Evolutionary conservation across 1,140 invertebrate species (phyloP).

Genomic region (Drosophila rhopaloa): DNA sequence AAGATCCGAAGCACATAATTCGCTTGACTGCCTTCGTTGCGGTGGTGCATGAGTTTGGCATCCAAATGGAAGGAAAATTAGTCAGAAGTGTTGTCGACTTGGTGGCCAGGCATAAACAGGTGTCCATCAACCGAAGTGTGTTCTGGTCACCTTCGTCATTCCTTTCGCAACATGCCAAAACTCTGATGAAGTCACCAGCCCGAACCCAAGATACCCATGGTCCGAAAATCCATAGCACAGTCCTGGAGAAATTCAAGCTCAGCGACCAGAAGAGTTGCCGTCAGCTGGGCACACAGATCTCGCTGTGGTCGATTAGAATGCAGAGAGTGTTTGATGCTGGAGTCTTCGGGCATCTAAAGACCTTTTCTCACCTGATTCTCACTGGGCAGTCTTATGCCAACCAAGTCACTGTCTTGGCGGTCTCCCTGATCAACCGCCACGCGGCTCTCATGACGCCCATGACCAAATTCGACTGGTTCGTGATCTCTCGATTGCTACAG

Average conservation of each 20-base stretch:
- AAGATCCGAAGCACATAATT: slow-evolving; percentile 49
- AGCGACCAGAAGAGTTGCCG: slow-evolving; percentile 51
- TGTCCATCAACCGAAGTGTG: slow-evolving; percentile 37
- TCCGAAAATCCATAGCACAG: slow-evolving; percentile 7
- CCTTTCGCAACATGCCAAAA: slow-evolving; percentile 49
- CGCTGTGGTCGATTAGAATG: slow-evolving; percentile 59
- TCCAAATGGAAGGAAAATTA: slow-evolving; percentile 56
- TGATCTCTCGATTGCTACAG: slow-evolving; percentile 57
- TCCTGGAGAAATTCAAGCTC: slow-evolving; percentile 41
- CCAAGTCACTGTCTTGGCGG: slow-evolving; percentile 42
- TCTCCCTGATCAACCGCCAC: slow-evolving; percentile 53
- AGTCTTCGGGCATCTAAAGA: slow-evolving; percentile 53
- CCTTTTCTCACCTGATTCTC: slow-evolving; percentile 49
- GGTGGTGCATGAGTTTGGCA: slow-evolving; percentile 54
- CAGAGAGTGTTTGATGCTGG: slow-evolving; percentile 31
- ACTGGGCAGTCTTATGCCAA: slow-evolving; percentile 46
- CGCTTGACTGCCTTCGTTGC: slow-evolving; percentile 43
- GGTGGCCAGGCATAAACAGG: slow-evolving; percentile 34
- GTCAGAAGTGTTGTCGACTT: slow-evolving; percentile 39
- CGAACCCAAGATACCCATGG: slow-evolving; percentile 1
- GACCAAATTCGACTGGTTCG: slow-evolving; percentile 28
- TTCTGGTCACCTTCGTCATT: slow-evolving; percentile 56
- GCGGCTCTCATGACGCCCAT: slow-evolving; percentile 37
- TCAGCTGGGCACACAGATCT: slow-evolving; percentile 55
- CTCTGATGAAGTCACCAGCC: slow-evolving; percentile 41